phyloP scores from a whole-genome alignment of 2,888 invertebrate species.

The Lasioglossum marginatum region DNA sequence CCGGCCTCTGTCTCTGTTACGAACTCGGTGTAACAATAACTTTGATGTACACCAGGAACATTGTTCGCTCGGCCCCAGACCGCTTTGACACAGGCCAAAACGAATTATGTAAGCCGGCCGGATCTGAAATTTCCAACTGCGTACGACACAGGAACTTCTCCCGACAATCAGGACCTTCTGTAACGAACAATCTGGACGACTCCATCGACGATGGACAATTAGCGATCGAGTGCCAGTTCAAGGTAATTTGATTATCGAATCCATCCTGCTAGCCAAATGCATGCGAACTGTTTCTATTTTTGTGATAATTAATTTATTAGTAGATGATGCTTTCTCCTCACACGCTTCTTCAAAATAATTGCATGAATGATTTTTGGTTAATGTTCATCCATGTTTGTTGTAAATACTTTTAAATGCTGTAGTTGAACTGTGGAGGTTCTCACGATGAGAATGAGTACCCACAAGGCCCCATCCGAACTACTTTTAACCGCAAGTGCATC shows the following conservation, averaged over 20 bases:
- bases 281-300: background rate
- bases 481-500: background rate
- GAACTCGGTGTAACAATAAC: constrained; percentile 5
- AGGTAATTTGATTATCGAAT: background rate
- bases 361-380: too few relatives aligned
- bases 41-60: constrained; percentile 1
- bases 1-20: background rate
- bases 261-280: background rate
- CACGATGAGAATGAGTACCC: background rate
- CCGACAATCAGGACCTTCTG: background rate
- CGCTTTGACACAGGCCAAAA: constrained; percentile 8
- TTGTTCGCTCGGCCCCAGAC: background rate
- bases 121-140: background rate
- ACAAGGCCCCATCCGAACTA: background rate
- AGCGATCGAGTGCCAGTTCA: background rate
- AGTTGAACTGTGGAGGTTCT: background rate
- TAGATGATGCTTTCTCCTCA: too few relatives aligned
- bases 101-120: constrained; percentile 6
- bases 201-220: background rate
- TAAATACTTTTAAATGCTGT: background rate
- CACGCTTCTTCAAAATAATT: too few relatives aligned
- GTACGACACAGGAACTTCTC: background rate
- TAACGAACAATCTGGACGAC: background rate
- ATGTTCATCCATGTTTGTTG: too few relatives aligned
- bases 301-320: too few relatives aligned